Evolutionary conservation across 2,888 invertebrate genomes (phyloP), one percentile per base, ranked within the genome.

Genomic region (Melitaea athalia): DNA sequence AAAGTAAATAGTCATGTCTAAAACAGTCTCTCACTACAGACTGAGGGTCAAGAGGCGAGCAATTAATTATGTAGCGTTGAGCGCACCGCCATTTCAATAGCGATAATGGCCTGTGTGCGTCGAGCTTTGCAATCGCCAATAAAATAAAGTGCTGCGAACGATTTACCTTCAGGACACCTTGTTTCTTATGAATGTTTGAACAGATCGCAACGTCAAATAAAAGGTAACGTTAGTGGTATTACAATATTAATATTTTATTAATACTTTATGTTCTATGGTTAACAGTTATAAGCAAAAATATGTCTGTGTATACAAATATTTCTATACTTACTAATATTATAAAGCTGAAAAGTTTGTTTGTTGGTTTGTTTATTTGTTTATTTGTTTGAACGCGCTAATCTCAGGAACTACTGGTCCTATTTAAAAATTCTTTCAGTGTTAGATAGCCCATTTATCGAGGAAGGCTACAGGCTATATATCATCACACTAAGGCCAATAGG

Each of bases 1-100:
- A 42, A 14, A 49, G 12, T 43, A 59, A 24, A 59, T 17, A 12
- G 60, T n/a, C 17, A 24, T 68, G 60, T 71, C 68, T 64, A 61
- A 55, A 69, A 47, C 33, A 53, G 59, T 57, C 59, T 43, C 31
- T 24, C 43, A 43, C 59, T 47, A 38, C 31, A 61, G 42, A 55
- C 59, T n/a, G 33, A 68, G 64, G 74, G 75, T 74, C 75, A 76
- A 74, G 75, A 72, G 72, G 68, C 68, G 65, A 69, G 67, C 71
- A 67, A 69, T 77, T 76, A 77, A 76, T 76, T 75, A 77, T 75
- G 75, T 74, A 72, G 75, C 72, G 77, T 61, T 70, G 74, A 75
- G 74, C 74, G 73, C 72, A 64, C 71, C 60, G 64, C 67, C 73
- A 71, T 75, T 75, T 74, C 77, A 76, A 75, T 75, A 70, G 72